Conservation (phyloP, 2,888 invertebrate genomes). For the Pheosia gnoma region DNA sequence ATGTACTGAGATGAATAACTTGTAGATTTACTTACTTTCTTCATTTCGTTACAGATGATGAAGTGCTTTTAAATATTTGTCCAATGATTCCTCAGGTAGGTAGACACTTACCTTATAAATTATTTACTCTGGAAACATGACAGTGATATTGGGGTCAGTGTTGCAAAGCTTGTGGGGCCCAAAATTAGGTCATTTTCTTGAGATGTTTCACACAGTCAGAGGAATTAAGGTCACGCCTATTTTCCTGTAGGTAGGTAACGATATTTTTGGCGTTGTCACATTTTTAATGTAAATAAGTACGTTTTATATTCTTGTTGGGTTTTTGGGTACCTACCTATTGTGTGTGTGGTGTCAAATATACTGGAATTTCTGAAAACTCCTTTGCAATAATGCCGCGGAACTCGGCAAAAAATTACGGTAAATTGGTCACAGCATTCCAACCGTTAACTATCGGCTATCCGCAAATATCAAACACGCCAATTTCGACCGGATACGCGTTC, state of each 20-base stretch:
- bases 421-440: neutral
- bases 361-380: neutral
- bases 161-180: conserved; percentile 10
- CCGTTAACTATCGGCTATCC: neutral
- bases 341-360: neutral
- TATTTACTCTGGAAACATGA: conserved; percentile 4
- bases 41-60: neutral
- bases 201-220: neutral
- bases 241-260: neutral
- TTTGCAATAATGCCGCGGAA: neutral
- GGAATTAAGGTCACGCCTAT: neutral
- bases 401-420: neutral
- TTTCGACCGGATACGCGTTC: neutral
- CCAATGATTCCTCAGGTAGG: neutral
- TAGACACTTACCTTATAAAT: neutral
- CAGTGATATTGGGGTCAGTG: conserved; percentile 15
- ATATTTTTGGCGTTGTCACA: neutral
- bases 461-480: neutral
- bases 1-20: too few species aligned
- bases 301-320: neutral
- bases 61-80: neutral
- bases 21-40: too few species aligned
- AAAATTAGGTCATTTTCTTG: neutral
- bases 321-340: neutral
- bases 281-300: neutral